Evolutionary conservation across 2,888 invertebrate species (phyloP).

Genomic region (Phengaris arion): DNA sequence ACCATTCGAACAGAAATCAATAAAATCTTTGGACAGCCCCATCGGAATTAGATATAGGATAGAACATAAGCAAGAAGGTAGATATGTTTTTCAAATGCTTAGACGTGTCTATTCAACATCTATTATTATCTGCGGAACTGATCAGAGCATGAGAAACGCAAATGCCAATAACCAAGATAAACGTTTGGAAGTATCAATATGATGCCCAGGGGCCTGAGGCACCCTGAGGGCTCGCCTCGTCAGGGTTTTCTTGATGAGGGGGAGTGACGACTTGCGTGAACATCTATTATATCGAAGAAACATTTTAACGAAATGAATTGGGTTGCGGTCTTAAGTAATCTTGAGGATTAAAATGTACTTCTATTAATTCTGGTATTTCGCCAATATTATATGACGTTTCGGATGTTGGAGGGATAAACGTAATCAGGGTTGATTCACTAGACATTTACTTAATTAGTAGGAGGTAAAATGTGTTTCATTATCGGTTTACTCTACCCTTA

Average conservation of each 20-base stretch:
- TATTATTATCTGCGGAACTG: no score
- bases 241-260: not conserved
- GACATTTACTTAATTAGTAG: not conserved
- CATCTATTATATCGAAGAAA: not conserved
- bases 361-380: not conserved
- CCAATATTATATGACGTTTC: not conserved
- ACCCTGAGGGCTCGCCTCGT: no score
- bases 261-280: not conserved
- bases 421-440: not conserved
- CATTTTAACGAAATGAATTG: constrained; percentile 5
- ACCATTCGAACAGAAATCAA: no score
- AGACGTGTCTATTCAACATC: no score
- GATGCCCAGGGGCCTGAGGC: no score
- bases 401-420: not conserved
- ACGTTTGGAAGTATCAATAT: constrained; percentile 6
- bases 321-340: not conserved
- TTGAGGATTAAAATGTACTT: not conserved
- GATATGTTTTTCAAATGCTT: no score
- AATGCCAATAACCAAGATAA: not conserved
- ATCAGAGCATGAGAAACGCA: not conserved
- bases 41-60: no score
- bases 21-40: no score
- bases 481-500: not conserved
- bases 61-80: no score
- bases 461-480: not conserved